Evolutionary conservation across 1,140 invertebrate genomes (phyloP).

Genomic region (Papilio polytes): DNA sequence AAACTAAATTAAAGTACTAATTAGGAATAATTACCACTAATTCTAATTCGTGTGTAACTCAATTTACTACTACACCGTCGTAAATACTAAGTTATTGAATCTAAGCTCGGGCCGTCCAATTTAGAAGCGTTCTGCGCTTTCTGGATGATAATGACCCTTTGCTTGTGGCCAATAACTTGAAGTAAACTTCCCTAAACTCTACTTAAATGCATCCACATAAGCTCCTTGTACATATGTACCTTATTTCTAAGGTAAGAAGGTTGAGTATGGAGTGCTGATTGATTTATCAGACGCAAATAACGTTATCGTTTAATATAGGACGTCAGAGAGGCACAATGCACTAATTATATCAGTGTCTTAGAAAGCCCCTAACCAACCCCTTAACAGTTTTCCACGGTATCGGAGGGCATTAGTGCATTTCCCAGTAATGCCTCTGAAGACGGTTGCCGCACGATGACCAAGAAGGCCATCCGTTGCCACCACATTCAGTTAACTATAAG

Average conservation of each 20-base stretch:
- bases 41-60: background rate
- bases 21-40: background rate
- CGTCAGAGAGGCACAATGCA: constrained; percentile 77
- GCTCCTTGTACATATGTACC: background rate
- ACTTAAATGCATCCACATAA: constrained; percentile 43
- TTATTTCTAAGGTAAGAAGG: constrained; percentile 42
- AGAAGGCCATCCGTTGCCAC: constrained; percentile 56
- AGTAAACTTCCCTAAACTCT: constrained; percentile 65
- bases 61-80: constrained; percentile 6
- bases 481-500: constrained; percentile 32
- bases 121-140: constrained; percentile 61
- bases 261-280: constrained; percentile 47
- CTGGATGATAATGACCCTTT: constrained; percentile 69
- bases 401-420: constrained; percentile 81
- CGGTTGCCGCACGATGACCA: constrained; percentile 76
- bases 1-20: background rate
- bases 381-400: constrained; percentile 82
- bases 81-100: constrained; percentile 55
- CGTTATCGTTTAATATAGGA: constrained; percentile 64
- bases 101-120: constrained; percentile 60
- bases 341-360: constrained; percentile 82
- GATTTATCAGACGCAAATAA: constrained; percentile 46
- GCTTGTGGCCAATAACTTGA: constrained; percentile 65
- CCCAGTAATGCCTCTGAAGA: constrained; percentile 81
- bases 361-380: constrained; percentile 82